Conservation (phyloP, 1,140 invertebrate species). For the Drepana arcuata region DNA sequence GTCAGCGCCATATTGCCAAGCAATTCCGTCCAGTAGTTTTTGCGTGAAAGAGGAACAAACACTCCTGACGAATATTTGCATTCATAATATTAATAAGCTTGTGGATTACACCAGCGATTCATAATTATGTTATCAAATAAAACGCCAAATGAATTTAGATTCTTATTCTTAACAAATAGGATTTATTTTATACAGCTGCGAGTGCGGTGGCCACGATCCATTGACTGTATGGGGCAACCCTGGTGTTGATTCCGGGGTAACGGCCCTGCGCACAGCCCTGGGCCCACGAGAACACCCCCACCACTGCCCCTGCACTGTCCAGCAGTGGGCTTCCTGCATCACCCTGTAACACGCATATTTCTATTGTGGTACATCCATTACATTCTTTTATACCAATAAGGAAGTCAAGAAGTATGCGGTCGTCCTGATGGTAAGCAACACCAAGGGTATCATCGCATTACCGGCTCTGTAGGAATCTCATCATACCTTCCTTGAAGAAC, state of each 20-base stretch:
- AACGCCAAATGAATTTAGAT: too few relatives aligned
- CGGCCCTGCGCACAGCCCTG: constrained; percentile 61
- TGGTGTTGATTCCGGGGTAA: constrained; percentile 72
- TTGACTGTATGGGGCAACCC: constrained; percentile 33
- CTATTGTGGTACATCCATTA: too few relatives aligned
- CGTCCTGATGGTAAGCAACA: not conserved
- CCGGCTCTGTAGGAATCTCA: not conserved
- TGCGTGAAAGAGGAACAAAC: too few relatives aligned
- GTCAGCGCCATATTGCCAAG: too few relatives aligned
- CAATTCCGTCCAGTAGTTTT: too few relatives aligned
- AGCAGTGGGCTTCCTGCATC: constrained; percentile 77
- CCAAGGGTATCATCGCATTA: not conserved
- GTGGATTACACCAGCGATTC: too few relatives aligned
- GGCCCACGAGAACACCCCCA: constrained; percentile 74
- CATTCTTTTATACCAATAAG: not conserved
- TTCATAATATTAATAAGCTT: too few relatives aligned
- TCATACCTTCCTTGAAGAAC: not conserved
- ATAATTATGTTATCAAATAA: too few relatives aligned
- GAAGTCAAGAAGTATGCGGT: not conserved
- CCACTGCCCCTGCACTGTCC: constrained; percentile 50
- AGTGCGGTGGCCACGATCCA: constrained; percentile 36
- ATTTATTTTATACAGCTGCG: too few relatives aligned
- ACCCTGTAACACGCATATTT: constrained; percentile 34
- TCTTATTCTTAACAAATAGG: too few relatives aligned
- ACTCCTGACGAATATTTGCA: too few relatives aligned